These are phyloP conservation scores for Trochalopteron elliotii DNA, from an alignment of 2,113 vertebrate species.

Conservation along the genomic window DNA sequence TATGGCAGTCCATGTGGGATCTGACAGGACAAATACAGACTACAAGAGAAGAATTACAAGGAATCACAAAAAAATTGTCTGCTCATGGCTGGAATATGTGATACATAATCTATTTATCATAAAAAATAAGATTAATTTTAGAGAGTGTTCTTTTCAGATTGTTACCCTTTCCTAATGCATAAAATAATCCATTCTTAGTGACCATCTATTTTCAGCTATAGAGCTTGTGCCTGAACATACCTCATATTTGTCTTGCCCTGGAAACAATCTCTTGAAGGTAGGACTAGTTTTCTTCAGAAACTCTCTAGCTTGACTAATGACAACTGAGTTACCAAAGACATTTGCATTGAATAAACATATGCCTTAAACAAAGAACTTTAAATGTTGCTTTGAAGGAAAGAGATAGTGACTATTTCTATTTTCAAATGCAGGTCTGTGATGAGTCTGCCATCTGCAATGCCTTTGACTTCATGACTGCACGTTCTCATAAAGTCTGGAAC, in stretches of 20 bases:
- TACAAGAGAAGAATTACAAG: background rate
- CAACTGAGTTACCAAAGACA: background rate
- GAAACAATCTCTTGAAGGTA: background rate
- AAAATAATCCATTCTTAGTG: background rate
- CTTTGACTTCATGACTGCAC: background rate
- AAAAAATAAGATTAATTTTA: background rate
- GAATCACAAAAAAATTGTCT: background rate
- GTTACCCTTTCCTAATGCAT: background rate
- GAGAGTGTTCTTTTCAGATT: background rate
- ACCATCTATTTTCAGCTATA: background rate
- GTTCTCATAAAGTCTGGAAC: background rate
- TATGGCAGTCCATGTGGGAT: rapidly evolving
- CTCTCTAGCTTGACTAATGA: background rate
- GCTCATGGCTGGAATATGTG: background rate
- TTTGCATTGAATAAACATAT: background rate
- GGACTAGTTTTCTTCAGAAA: background rate
- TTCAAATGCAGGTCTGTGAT: background rate
- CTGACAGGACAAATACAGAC: background rate
- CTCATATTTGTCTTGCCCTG: background rate
- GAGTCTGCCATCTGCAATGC: background rate
- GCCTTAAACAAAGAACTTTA: background rate
- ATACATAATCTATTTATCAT: background rate
- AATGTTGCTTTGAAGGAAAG: background rate
- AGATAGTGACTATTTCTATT: background rate
- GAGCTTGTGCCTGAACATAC: background rate